Evolutionary conservation across 2,797 vertebrate species (phyloP).

Genomic region (Falco cherrug): DNA sequence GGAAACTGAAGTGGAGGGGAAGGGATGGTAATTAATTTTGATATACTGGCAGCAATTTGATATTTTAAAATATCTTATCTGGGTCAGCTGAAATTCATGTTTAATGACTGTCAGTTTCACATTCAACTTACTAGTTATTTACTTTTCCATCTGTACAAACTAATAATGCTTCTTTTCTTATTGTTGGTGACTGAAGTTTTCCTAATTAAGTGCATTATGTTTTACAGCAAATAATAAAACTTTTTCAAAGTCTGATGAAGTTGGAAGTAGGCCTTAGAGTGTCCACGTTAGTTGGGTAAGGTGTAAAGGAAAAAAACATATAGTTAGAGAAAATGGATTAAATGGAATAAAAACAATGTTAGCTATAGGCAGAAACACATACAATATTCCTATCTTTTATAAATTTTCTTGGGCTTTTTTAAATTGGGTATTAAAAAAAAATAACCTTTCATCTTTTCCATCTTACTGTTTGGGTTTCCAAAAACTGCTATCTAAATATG

Average conservation of each 20-base stretch:
- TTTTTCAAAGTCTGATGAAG: background rate
- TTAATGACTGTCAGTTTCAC: background rate
- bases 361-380: background rate
- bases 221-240: background rate
- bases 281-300: background rate
- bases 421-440: background rate
- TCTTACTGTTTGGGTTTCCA: background rate
- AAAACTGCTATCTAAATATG: background rate
- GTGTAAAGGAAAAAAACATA: background rate
- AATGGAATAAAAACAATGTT: background rate
- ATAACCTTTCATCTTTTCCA: background rate
- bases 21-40: background rate
- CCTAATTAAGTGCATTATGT: background rate
- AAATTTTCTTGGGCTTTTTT: background rate
- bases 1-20: background rate
- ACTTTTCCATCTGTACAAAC: background rate
- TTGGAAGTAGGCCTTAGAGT: background rate
- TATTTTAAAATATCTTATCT: slow-evolving; percentile 26
- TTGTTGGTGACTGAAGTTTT: background rate
- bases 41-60: background rate
- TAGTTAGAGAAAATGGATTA: background rate
- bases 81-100: background rate
- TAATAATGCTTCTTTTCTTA: background rate
- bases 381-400: background rate
- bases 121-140: background rate